Conservation (phyloP, 2,113 vertebrate genomes). For the Lichenostomus cassidix region DNA sequence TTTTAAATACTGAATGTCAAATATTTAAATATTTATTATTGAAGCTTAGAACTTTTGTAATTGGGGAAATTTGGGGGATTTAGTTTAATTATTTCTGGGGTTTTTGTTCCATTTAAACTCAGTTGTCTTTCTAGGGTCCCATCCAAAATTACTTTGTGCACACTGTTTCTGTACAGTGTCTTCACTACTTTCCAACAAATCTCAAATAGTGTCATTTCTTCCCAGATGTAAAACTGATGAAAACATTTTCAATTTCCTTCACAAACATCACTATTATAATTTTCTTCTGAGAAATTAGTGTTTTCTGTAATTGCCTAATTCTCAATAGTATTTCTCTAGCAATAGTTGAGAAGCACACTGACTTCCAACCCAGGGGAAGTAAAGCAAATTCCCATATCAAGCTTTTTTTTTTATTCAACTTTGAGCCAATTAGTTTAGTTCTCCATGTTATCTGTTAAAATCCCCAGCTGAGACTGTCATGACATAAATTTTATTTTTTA, state of each 20-base stretch:
- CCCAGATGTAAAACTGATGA: background rate
- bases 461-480: background rate
- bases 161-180: background rate
- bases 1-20: background rate
- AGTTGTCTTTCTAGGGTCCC: background rate
- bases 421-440: background rate
- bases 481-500: background rate
- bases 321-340: background rate
- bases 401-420: background rate
- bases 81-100: background rate
- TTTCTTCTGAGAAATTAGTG: background rate
- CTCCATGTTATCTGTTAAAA: background rate
- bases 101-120: background rate
- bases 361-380: background rate
- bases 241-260: background rate
- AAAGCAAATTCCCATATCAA: background rate
- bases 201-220: background rate
- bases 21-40: background rate
- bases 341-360: background rate
- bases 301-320: background rate
- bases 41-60: background rate
- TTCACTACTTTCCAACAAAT: background rate
- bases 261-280: background rate
- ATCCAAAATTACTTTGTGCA: background rate
- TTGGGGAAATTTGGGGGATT: accelerated